phyloP scores from a whole-genome alignment of 2,797 vertebrate species.

The Darevskia mixta region DNA sequence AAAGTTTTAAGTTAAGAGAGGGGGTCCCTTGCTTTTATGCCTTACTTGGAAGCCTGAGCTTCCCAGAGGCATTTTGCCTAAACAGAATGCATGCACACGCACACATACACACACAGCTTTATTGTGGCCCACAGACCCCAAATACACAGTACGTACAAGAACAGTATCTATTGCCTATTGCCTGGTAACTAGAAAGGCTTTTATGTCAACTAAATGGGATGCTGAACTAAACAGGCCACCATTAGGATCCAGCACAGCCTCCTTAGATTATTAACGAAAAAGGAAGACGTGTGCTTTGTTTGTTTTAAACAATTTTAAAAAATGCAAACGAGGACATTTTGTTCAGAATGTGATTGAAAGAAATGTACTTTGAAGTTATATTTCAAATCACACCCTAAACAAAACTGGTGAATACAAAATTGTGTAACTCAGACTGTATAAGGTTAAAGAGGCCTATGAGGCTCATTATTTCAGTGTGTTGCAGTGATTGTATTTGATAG shows the following conservation, averaged over 20 bases:
- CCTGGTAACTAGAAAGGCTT: too few relatives aligned
- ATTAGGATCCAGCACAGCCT: background rate
- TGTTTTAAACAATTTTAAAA: background rate
- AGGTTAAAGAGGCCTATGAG: slow-evolving; percentile 74
- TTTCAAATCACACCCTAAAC: slow-evolving; percentile 62
- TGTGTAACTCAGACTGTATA: slow-evolving; percentile 72
- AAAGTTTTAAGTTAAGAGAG: background rate
- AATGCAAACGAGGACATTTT: background rate
- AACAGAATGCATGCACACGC: too few relatives aligned
- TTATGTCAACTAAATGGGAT: background rate
- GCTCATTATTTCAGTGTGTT: slow-evolving; percentile 74
- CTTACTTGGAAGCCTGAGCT: background rate
- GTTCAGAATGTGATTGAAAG: slow-evolving; percentile 30
- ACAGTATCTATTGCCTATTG: too few relatives aligned
- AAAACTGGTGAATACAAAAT: slow-evolving; percentile 74
- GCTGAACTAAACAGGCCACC: background rate
- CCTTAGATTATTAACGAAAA: background rate
- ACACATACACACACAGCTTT: too few relatives aligned
- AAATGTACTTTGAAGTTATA: slow-evolving; percentile 11
- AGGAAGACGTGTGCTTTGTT: background rate
- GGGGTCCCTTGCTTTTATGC: background rate
- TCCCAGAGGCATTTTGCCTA: background rate
- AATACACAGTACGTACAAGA: too few relatives aligned
- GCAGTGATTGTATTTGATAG: slow-evolving; percentile 65
- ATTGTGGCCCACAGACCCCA: too few relatives aligned